Conservation (phyloP, 2,888 invertebrate species). For the Mamestra brassicae region DNA sequence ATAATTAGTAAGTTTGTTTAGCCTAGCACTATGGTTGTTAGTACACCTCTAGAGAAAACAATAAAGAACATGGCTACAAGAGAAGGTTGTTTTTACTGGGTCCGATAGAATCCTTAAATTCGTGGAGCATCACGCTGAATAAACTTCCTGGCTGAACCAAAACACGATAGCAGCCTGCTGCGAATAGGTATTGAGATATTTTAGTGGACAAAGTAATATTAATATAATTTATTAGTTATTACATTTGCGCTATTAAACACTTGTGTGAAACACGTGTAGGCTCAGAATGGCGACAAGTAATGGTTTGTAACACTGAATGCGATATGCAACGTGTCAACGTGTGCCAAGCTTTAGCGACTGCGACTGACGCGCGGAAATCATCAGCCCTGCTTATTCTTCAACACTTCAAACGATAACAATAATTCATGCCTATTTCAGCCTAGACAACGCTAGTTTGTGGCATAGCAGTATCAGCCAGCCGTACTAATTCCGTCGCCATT, state of each 20-base stretch:
- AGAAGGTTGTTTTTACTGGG: too few species aligned
- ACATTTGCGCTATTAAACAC: constrained; percentile 9
- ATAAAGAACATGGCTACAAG: too few species aligned
- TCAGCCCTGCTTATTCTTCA: constrained; percentile 28
- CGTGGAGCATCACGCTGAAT: too few species aligned
- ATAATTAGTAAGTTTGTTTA: too few species aligned
- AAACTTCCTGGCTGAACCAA: too few species aligned
- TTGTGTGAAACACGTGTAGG: constrained; percentile 36
- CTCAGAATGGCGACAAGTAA: constrained; percentile 23
- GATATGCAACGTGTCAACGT: constrained; percentile 1
- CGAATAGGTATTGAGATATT: constrained; percentile 1
- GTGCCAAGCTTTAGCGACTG: constrained; percentile 49
- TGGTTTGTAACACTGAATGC: constrained; percentile 13
- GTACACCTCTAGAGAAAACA: too few species aligned
- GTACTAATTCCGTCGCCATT: constrained; percentile 23
- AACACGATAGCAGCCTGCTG: neutral
- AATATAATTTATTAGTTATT: constrained; percentile 1
- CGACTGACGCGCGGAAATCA: constrained; percentile 28
- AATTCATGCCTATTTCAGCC: constrained; percentile 21
- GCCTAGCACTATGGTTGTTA: too few species aligned
- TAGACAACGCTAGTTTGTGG: constrained; percentile 4
- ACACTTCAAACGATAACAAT: constrained; percentile 23
- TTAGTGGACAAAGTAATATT: constrained; percentile 13
- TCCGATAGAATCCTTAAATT: too few species aligned
- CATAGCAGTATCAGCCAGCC: constrained; percentile 4